Conservation (phyloP, 2,113 vertebrate species). For the Procapra przewalskii region DNA sequence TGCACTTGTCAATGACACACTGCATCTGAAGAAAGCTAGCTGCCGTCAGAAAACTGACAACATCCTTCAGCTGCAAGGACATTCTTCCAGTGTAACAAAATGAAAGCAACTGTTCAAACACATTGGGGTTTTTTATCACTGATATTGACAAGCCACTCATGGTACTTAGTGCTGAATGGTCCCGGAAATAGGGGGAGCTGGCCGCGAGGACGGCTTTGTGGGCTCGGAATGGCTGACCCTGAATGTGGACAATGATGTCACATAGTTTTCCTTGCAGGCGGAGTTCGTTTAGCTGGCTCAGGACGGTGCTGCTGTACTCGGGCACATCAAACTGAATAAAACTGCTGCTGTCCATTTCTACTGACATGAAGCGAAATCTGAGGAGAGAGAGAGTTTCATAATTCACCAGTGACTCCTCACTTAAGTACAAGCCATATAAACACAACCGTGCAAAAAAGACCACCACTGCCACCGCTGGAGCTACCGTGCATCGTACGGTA, state of each 20-base stretch:
- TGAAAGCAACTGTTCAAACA: slow-evolving; percentile 96
- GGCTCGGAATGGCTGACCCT: slow-evolving; percentile 96
- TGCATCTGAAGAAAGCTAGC: slow-evolving; percentile 99
- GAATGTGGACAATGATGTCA: slow-evolving; percentile 98
- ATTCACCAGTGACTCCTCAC: slow-evolving; percentile 22
- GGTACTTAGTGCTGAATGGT: slow-evolving; percentile 96
- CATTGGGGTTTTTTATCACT: slow-evolving; percentile 96
- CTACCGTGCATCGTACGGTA: background rate
- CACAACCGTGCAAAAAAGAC: background rate
- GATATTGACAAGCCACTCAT: slow-evolving; percentile 99
- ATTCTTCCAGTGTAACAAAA: slow-evolving; percentile 99
- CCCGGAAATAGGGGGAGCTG: slow-evolving; percentile 97
- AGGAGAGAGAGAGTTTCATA: slow-evolving; percentile 64
- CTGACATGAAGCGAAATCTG: slow-evolving; percentile 79
- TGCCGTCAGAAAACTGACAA: slow-evolving; percentile 97
- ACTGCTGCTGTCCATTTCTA: slow-evolving; percentile 97
- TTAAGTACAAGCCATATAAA: background rate
- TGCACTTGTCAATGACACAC: slow-evolving; percentile 98
- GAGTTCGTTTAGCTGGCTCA: slow-evolving; percentile 96
- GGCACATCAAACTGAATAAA: slow-evolving; percentile 99
- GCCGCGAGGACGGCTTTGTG: slow-evolving; percentile 98
- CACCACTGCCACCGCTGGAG: background rate
- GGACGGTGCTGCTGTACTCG: slow-evolving; percentile 97
- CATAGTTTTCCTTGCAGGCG: slow-evolving; percentile 97
- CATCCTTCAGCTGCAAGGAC: slow-evolving; percentile 96